phyloP scores from a whole-genome alignment of 2,113 vertebrate genomes.

The Riparia riparia region DNA sequence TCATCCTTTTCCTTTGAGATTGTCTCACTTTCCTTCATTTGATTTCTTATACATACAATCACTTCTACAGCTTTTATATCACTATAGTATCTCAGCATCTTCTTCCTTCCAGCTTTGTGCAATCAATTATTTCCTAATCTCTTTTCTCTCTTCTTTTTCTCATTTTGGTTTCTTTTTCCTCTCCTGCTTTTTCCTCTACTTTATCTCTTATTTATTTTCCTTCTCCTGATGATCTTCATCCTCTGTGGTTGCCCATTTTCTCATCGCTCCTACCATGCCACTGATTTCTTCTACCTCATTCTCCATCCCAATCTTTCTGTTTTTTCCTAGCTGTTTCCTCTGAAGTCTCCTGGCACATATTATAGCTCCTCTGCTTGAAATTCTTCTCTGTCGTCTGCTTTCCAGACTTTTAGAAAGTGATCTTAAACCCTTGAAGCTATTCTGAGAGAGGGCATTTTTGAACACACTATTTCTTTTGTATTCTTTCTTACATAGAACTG shows the following conservation, averaged over 20 bases:
- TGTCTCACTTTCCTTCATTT: not conserved
- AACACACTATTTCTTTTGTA: not conserved
- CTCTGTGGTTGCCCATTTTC: not conserved
- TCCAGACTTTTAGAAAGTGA: not conserved
- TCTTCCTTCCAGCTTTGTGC: not conserved
- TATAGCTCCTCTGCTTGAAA: not conserved
- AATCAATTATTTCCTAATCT: constrained; percentile 7
- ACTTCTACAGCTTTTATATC: not conserved
- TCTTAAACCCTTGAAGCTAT: not conserved
- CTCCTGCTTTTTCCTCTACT: not conserved
- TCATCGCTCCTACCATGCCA: not conserved
- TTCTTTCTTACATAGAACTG: not conserved
- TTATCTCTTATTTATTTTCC: constrained; percentile 10
- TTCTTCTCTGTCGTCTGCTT: not conserved
- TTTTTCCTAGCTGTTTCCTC: not conserved
- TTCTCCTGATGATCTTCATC: not conserved
- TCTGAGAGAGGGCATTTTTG: not conserved
- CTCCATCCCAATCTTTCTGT: not conserved
- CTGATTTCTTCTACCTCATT: not conserved
- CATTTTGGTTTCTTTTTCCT: not conserved
- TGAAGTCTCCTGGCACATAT: not conserved
- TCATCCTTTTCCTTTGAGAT: not conserved
- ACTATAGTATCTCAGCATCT: not conserved
- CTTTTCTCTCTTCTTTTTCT: not conserved
- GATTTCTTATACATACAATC: not conserved